Conservation (phyloP, 2,888 invertebrate genomes). For the Lasiommata megera region DNA sequence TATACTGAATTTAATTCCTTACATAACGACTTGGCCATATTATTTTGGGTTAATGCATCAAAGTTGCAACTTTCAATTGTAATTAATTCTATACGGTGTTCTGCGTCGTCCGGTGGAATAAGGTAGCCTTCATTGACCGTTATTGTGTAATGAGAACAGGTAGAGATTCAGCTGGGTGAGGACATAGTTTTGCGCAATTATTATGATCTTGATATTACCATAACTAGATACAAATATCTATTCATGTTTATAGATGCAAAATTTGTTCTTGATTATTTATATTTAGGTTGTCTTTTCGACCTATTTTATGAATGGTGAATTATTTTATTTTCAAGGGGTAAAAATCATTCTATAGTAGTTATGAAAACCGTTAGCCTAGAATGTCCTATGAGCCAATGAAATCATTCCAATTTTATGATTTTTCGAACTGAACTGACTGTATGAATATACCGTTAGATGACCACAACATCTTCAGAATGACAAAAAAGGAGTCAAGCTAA, state of each 20-base stretch:
- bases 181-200: constrained; percentile 20
- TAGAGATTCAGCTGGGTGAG: constrained; percentile 21
- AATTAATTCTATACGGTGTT: constrained; percentile 34
- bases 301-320: too few relatives aligned
- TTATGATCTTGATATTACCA: constrained; percentile 14
- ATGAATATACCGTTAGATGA: too few relatives aligned
- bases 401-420: too few relatives aligned
- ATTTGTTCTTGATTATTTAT: background rate
- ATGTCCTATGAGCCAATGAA: too few relatives aligned
- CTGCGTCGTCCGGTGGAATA: constrained; percentile 31
- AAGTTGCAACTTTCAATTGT: constrained; percentile 34
- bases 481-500: too few relatives aligned
- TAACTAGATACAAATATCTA: background rate
- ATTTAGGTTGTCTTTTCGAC: background rate
- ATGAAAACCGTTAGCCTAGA: too few relatives aligned
- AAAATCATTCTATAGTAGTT: too few relatives aligned
- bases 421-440: too few relatives aligned
- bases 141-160: constrained; percentile 34
- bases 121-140: constrained; percentile 31
- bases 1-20: too few relatives aligned
- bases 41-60: constrained; percentile 28
- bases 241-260: background rate
- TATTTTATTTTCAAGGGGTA: too few relatives aligned
- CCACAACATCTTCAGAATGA: too few relatives aligned
- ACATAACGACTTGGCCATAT: background rate